Evolutionary conservation across 1,140 invertebrate genomes (phyloP).

Genomic region (Calosoma granatense): DNA sequence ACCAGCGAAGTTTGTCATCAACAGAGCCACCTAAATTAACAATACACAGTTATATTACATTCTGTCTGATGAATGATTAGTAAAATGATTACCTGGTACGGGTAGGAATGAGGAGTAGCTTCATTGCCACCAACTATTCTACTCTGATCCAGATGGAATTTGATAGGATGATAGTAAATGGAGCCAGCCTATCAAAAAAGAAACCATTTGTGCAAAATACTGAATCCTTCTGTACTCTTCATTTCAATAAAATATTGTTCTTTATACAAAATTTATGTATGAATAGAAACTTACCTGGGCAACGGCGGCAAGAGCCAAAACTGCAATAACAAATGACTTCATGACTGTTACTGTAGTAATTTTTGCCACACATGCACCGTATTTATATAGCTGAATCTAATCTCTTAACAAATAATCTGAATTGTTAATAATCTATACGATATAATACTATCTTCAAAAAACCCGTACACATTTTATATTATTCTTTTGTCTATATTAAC

Average conservation of each 20-base stretch:
- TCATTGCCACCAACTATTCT: constrained; percentile 31
- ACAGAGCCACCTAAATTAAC: background rate
- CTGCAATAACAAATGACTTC: background rate
- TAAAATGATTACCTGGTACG: constrained; percentile 33
- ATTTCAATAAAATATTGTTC: background rate
- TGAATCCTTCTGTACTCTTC: background rate
- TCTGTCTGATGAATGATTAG: too few relatives aligned
- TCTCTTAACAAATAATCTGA: too few relatives aligned
- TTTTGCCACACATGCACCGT: too few relatives aligned
- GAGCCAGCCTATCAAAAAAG: background rate
- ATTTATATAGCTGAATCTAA: too few relatives aligned
- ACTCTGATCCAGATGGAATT: background rate
- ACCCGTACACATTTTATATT: too few relatives aligned
- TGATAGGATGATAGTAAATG: too few relatives aligned
- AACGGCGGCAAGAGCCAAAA: background rate
- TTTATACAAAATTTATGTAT: background rate
- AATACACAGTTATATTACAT: background rate
- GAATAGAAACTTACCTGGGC: background rate
- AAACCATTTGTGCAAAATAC: background rate
- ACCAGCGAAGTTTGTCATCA: constrained; percentile 6
- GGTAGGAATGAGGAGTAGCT: constrained; percentile 31
- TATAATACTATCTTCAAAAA: too few relatives aligned
- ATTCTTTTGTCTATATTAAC: too few relatives aligned
- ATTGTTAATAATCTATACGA: too few relatives aligned
- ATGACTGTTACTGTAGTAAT: too few relatives aligned